Percentiles rank a stretch among this genome's conserved stretches.
phyloP scores from a whole-genome alignment of 2,797 vertebrate genomes.

The Poecilia wingei region DNA sequence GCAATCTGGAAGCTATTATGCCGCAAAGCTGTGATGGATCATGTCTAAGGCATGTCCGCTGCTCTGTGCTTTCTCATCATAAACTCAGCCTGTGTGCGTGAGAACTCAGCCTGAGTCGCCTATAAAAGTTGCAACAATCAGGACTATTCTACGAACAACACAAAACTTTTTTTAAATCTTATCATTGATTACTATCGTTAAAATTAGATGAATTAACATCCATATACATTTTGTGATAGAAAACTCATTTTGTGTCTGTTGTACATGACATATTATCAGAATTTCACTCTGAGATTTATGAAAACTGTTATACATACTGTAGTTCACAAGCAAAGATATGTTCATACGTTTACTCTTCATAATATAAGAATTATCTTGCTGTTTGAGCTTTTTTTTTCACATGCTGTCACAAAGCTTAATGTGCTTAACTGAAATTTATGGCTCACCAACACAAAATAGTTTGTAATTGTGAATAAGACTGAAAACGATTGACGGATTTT shows the following conservation, averaged over 20 bases:
- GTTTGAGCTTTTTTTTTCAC: background rate
- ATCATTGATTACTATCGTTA: background rate
- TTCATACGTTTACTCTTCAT: background rate
- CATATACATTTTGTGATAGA: background rate
- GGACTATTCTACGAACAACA: background rate
- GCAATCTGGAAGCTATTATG: conserved; percentile 68
- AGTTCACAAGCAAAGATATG: background rate
- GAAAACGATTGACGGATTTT: background rate
- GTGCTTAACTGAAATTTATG: background rate
- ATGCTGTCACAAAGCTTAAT: background rate
- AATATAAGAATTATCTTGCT: background rate
- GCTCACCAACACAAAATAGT: background rate
- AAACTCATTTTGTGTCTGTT: background rate
- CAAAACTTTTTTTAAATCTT: background rate
- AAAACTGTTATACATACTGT: background rate
- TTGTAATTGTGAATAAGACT: background rate
- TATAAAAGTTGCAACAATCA: background rate
- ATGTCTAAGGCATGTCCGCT: conserved; percentile 64
- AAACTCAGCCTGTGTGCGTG: conserved; percentile 28
- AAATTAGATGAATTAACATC: background rate
- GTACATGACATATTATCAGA: background rate
- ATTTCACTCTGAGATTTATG: background rate
- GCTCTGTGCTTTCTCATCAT: conserved; percentile 62
- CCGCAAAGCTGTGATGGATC: conserved; percentile 50
- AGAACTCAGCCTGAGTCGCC: background rate